A percentile compares a stretch with the other conserved stretches of the same genome.
These are phyloP conservation scores for Collichthys lucidus DNA, from an alignment of 2,113 vertebrate genomes.

Conservation along the genomic window DNA sequence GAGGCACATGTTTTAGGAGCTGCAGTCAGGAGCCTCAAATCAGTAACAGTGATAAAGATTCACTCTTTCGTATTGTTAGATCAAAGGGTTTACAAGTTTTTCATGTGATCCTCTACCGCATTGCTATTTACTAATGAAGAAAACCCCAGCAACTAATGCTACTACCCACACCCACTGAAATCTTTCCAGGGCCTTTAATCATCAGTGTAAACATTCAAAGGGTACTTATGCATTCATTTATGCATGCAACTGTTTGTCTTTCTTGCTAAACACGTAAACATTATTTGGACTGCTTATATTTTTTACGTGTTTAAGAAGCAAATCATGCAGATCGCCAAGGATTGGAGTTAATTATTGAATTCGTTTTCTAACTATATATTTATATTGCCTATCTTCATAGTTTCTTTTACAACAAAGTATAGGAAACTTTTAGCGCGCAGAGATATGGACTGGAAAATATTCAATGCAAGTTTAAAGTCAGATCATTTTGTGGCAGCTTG, in stretches of 20 bases:
- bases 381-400: not conserved
- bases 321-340: not conserved
- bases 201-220: not conserved
- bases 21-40: conserved; percentile 9
- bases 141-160: not conserved
- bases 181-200: not conserved
- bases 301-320: not conserved
- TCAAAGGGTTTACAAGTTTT: not conserved
- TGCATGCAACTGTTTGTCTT: not conserved
- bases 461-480: not conserved
- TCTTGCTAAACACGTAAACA: not conserved
- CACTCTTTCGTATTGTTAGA: not conserved
- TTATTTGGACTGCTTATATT: not conserved
- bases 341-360: not conserved
- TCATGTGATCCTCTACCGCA: conserved; percentile 7
- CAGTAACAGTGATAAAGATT: conserved; percentile 31
- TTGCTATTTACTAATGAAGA: conserved; percentile 5
- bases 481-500: not conserved
- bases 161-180: not conserved
- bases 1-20: conserved; percentile 22
- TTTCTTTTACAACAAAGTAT: too few relatives aligned
- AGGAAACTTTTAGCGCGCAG: not conserved
- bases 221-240: not conserved
- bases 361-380: not conserved
- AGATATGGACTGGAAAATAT: not conserved